Conservation (phyloP, 2,888 invertebrate genomes). For the Neoascia interrupta region DNA sequence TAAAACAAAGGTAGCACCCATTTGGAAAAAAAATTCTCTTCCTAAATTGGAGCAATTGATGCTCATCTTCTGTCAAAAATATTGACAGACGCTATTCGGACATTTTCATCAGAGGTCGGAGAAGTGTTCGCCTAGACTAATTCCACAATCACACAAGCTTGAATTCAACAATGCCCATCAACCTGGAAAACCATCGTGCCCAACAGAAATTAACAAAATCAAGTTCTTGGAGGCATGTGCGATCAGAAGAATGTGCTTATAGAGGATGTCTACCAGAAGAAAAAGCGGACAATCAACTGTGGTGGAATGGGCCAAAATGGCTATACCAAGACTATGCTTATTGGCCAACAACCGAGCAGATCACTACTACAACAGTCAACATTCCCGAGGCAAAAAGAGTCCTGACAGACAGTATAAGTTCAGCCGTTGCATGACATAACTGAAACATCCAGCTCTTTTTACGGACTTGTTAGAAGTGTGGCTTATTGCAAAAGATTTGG, state of each 20-base stretch:
- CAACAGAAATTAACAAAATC: neutral
- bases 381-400: neutral
- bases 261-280: conserved; percentile 53
- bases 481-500: conserved; percentile 1
- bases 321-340: neutral
- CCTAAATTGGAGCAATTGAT: too few relatives aligned
- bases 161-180: conserved; percentile 18
- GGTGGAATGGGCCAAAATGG: conserved; percentile 68
- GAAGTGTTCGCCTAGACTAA: too few relatives aligned
- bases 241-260: conserved; percentile 35
- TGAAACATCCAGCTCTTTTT: neutral
- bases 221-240: neutral
- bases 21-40: too few relatives aligned
- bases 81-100: too few relatives aligned
- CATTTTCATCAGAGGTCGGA: too few relatives aligned
- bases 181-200: conserved; percentile 15
- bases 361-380: neutral
- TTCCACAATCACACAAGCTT: conserved; percentile 12
- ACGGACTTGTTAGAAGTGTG: neutral
- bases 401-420: neutral
- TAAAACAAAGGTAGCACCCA: too few relatives aligned
- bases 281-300: conserved; percentile 35
- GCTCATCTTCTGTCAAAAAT: too few relatives aligned
- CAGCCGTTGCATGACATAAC: neutral
- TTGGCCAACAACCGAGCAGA: neutral